phyloP scores from a whole-genome alignment of 2,113 vertebrate species.

The Litocranius walleri region DNA sequence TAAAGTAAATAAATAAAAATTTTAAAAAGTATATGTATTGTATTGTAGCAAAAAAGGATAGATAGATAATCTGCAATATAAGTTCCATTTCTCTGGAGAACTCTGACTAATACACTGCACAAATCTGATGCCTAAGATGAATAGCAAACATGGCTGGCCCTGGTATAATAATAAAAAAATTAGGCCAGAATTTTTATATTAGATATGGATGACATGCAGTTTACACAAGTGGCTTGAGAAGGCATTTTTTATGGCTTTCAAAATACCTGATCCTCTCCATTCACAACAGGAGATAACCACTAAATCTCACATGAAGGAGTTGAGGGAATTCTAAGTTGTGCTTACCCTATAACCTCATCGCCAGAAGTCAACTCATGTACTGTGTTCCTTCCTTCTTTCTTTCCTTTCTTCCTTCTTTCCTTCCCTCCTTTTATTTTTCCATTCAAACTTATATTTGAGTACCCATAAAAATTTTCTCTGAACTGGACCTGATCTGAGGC shows the following conservation, averaged over 20 bases:
- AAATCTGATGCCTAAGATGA: not conserved
- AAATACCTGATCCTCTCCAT: not conserved
- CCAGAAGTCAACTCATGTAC: not conserved
- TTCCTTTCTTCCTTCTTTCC: too few relatives aligned
- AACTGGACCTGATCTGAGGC: not conserved
- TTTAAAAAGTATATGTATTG: not conserved
- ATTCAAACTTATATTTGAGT: not conserved
- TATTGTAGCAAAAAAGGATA: not conserved
- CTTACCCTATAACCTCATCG: not conserved
- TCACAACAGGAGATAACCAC: not conserved
- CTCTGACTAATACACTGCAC: not conserved
- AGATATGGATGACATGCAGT: not conserved
- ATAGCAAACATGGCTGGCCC: not conserved
- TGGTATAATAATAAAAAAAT: not conserved
- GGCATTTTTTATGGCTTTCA: not conserved
- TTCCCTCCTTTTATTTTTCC: not conserved
- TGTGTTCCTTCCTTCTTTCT: not conserved
- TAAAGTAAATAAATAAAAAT: not conserved
- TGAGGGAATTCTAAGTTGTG: not conserved
- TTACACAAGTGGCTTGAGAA: not conserved
- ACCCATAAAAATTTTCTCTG: not conserved
- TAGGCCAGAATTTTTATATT: not conserved
- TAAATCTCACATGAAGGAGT: not conserved
- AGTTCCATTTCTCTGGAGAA: not conserved
- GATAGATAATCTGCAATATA: not conserved